Evolutionary conservation across 2,113 vertebrate genomes (phyloP).

Genomic region (Osmerus mordax): DNA sequence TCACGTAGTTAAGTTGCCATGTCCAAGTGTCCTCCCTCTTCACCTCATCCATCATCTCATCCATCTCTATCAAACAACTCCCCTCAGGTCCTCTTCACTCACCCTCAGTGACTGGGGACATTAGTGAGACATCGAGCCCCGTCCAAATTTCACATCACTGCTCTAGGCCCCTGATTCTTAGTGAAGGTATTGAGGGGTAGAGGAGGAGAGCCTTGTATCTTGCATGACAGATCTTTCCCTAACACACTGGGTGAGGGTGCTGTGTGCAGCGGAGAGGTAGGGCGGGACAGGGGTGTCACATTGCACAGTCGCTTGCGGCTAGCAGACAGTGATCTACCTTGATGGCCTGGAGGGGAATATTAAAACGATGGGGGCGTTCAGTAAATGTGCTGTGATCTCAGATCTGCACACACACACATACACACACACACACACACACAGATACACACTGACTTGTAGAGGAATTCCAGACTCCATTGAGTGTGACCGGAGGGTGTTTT

Average conservation of each 20-base stretch:
- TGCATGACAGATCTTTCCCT: slow-evolving; percentile 10
- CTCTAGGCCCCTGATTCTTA: slow-evolving; percentile 3
- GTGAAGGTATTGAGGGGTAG: background rate
- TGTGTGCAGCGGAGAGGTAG: background rate
- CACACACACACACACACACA: background rate
- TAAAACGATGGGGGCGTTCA: background rate
- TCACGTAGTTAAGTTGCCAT: too few species aligned
- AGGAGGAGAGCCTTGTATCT: background rate
- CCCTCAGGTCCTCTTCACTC: background rate
- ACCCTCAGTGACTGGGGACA: background rate
- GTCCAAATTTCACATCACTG: slow-evolving; percentile 1
- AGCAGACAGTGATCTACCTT: slow-evolving; percentile 10
- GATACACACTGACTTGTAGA: background rate
- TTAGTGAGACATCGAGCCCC: background rate
- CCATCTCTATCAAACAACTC: background rate
- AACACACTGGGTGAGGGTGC: background rate
- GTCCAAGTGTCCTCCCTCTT: too few species aligned
- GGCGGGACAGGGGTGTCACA: background rate
- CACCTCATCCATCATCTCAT: background rate
- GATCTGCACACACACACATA: background rate
- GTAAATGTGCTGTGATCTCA: slow-evolving; percentile 15
- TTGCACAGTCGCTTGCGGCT: background rate
- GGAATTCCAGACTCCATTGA: background rate
- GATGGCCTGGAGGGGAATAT: background rate
- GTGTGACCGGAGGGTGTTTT: slow-evolving; percentile 1